Conservation (phyloP, 1,140 invertebrate species). For the Notospermus geniculatus region DNA sequence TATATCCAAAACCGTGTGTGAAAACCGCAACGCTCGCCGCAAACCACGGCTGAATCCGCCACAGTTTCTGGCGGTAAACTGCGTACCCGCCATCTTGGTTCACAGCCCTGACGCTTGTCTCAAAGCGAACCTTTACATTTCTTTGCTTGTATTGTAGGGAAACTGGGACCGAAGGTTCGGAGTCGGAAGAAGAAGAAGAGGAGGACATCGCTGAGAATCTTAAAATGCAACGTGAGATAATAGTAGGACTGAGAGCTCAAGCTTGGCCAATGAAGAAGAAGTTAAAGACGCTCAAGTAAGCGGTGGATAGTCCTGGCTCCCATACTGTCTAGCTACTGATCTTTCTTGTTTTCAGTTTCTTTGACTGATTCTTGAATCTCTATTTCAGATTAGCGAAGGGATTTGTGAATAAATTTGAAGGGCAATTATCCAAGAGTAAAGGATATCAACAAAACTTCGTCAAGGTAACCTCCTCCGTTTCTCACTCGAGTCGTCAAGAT, state of each 20-base stretch:
- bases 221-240: constrained; percentile 87
- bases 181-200: constrained; percentile 54
- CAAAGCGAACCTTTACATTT: no score
- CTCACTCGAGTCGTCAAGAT: no score
- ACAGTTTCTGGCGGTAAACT: no score
- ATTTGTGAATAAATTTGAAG: constrained; percentile 85
- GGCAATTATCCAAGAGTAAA: constrained; percentile 83
- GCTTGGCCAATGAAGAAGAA: constrained; percentile 86
- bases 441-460: constrained; percentile 79
- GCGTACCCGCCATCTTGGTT: no score
- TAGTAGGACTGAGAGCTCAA: constrained; percentile 82
- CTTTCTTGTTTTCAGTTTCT: not conserved
- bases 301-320: no score
- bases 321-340: not conserved
- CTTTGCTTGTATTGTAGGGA: no score
- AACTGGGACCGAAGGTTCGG: not conserved
- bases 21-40: no score
- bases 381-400: constrained; percentile 71
- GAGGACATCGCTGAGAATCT: constrained; percentile 90
- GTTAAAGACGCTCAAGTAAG: constrained; percentile 69
- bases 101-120: no score
- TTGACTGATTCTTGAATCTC: not conserved
- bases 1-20: no score
- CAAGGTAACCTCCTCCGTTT: no score
- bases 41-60: not conserved